phyloP scores from a whole-genome alignment of 2,797 vertebrate genomes.

The Decapterus maruadsi region DNA sequence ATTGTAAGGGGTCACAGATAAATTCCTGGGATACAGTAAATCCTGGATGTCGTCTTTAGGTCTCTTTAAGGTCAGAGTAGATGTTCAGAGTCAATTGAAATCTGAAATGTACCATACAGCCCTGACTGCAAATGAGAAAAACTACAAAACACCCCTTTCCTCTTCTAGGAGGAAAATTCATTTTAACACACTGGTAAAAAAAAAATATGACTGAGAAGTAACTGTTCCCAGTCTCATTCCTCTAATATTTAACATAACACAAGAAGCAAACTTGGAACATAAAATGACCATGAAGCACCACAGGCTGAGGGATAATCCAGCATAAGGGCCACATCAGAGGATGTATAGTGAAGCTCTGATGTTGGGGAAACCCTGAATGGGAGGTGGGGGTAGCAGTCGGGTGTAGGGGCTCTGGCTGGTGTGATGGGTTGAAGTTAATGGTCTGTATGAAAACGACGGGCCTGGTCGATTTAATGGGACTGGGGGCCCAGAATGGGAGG shows the following conservation, averaged over 20 bases:
- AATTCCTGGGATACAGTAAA: constrained; percentile 18
- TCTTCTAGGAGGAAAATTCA: background rate
- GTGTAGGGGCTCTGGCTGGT: constrained; percentile 31
- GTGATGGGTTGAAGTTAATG: constrained; percentile 66
- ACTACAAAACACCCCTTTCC: constrained; percentile 2
- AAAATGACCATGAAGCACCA: background rate
- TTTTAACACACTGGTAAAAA: background rate
- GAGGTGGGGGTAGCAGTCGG: constrained; percentile 16
- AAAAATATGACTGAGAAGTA: background rate
- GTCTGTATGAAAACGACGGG: constrained; percentile 58
- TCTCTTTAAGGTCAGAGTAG: background rate
- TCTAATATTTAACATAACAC: background rate
- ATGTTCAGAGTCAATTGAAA: constrained; percentile 6
- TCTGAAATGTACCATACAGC: background rate
- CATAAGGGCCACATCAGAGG: constrained; percentile 19
- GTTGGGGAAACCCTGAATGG: constrained; percentile 20
- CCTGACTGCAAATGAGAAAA: background rate
- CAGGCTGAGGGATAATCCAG: constrained; percentile 4
- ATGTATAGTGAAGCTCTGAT: constrained; percentile 22
- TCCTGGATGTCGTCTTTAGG: constrained; percentile 11
- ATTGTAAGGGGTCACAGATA: constrained; percentile 4
- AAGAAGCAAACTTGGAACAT: background rate
- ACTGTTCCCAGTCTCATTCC: background rate
- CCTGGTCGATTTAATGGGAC: constrained; percentile 63
- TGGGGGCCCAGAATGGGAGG: constrained; percentile 44